Conservation (phyloP, 2,888 invertebrate genomes). For the Andrena bicolor region DNA sequence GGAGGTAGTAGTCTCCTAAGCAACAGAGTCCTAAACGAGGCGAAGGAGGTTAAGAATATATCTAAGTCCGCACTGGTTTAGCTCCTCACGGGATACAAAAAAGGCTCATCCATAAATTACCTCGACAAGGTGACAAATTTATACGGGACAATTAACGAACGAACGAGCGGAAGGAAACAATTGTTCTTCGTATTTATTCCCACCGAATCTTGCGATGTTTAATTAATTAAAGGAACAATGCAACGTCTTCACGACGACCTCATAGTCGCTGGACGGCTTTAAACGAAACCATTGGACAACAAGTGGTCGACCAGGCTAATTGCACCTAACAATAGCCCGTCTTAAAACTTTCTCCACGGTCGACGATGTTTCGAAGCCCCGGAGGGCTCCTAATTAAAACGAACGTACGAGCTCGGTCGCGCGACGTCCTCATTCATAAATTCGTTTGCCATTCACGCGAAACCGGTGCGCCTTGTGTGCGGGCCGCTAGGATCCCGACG, state of each 20-base stretch:
- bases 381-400: conserved; percentile 53
- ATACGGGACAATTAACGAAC: not conserved
- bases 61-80: no score
- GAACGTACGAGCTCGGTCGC: conserved; percentile 25
- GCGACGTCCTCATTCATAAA: conserved; percentile 56
- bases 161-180: not conserved
- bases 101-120: no score
- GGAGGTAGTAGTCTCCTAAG: no score
- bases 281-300: conserved; percentile 23
- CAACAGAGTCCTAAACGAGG: no score
- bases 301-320: conserved; percentile 41
- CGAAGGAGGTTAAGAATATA: no score
- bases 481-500: not conserved
- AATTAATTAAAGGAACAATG: conserved; percentile 32
- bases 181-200: conserved; percentile 9
- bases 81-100: no score
- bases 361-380: conserved; percentile 30
- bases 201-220: conserved; percentile 25
- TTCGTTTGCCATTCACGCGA: conserved; percentile 55
- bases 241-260: conserved; percentile 21
- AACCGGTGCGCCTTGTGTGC: conserved; percentile 13
- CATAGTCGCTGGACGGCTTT: conserved; percentile 10
- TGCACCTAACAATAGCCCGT: conserved; percentile 46
- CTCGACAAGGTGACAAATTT: not conserved
- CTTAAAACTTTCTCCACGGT: conserved; percentile 55